Conservation (phyloP, 2,888 invertebrate genomes). For the Netelia inedita region DNA sequence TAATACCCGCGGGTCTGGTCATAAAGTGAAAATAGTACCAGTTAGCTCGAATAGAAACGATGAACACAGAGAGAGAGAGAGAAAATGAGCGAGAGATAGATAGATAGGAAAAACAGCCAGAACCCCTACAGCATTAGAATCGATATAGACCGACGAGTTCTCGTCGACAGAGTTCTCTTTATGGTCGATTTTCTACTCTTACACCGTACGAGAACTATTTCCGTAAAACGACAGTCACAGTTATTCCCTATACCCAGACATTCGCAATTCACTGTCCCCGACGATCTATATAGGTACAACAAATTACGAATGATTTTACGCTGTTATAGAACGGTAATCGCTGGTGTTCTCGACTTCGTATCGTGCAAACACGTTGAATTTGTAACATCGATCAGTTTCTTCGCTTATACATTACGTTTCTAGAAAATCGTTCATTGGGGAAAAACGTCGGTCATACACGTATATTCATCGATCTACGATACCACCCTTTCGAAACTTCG, state of each 20-base stretch:
- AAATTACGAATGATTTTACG: constrained; percentile 62
- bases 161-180: constrained; percentile 39
- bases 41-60: constrained; percentile 58
- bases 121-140: constrained; percentile 26
- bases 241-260: constrained; percentile 4
- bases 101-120: constrained; percentile 40
- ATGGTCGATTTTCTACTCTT: constrained; percentile 43
- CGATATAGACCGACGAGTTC: constrained; percentile 52
- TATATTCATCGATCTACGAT: neutral
- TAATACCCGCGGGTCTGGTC: constrained; percentile 76
- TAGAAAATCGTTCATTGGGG: neutral
- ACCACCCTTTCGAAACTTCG: constrained; percentile 7
- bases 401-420: neutral
- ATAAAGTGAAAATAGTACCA: constrained; percentile 79
- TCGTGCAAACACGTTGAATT: constrained; percentile 26
- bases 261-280: constrained; percentile 31
- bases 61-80: constrained; percentile 42
- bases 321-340: constrained; percentile 23
- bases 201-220: constrained; percentile 58
- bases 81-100: constrained; percentile 39
- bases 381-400: neutral
- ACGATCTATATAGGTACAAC: constrained; percentile 58
- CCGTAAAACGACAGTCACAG: constrained; percentile 54
- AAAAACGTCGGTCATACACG: neutral
- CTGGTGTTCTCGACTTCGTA: neutral